phyloP scores from a whole-genome alignment of 2,888 invertebrate species.

The Cephus pulcher region DNA sequence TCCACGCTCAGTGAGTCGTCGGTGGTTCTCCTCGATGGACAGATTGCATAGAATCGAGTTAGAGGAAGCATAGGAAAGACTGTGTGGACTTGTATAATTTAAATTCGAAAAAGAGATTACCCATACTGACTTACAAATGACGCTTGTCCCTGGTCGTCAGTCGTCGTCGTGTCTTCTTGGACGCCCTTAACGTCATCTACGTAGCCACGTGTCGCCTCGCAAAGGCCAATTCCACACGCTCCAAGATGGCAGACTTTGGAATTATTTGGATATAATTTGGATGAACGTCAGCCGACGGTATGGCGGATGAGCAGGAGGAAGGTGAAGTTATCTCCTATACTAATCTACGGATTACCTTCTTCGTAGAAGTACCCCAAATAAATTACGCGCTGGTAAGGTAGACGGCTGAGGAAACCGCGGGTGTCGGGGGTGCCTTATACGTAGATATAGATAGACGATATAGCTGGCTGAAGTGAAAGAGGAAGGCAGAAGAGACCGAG shows the following conservation, averaged over 20 bases:
- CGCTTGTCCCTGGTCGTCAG: no score
- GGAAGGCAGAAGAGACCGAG: conserved; percentile 15
- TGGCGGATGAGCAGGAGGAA: not conserved
- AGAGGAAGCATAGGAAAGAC: no score
- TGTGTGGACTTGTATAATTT: no score
- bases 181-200: no score
- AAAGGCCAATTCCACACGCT: no score
- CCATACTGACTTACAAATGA: no score
- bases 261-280: conserved; percentile 41
- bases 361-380: conserved; percentile 43
- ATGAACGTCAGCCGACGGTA: conserved; percentile 12
- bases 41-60: conserved; percentile 31
- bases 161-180: no score
- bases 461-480: conserved; percentile 11
- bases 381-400: conserved; percentile 48
- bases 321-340: conserved; percentile 25
- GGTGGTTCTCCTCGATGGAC: conserved; percentile 41
- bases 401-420: conserved; percentile 28
- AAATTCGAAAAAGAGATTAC: no score
- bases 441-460: conserved; percentile 15
- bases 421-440: not conserved
- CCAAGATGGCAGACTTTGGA: conserved; percentile 7
- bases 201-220: no score
- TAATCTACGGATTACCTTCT: conserved; percentile 44
- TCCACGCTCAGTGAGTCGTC: conserved; percentile 58